Evolutionary conservation across 2,113 vertebrate genomes (phyloP), one percentile per base, ranked within the genome.

Genomic region (Nymphicus hollandicus): DNA sequence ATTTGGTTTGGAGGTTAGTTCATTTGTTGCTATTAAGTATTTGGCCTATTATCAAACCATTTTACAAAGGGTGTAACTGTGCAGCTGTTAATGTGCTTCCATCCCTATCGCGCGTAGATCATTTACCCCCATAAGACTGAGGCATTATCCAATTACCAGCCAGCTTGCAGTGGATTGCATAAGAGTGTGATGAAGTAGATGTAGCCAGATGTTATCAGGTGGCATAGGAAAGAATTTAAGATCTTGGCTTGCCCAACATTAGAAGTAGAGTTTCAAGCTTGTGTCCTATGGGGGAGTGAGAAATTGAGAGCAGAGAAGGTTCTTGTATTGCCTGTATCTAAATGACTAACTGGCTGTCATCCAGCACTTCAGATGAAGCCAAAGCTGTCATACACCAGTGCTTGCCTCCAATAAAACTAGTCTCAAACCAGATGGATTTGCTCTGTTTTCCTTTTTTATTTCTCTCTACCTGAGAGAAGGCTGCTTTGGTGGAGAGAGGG

Each of bases 41-140:
- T 96, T 94, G 95, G 95, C 95, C 43, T 90, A n/a, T 90, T 96
- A 90, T 95, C 92, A 96, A 96, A 78, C 86, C 80, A 18, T 96
- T 94, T 90, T 88, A 71, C 72, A 74, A 94, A 96, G 95, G 69
- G 92, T 95, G 90, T 94, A 93, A 96, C 95, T 91, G 95, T 93
- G 72, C 80, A 95, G 81, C 86, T 96, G 14, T 90, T 95, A 90
- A 71, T 71, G 7, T 16, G 52, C 53, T 86, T 68, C 64, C 66
- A 89, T 79, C 88, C 93, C 82, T 94, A 93, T 95, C 93, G 1
- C 33, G 3, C 39, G 4, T 6, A 8, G 24, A 86, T 94, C 86
- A n/a, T 39, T 92, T 86, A 78, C 86, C 88, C 89, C 95, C 85
- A 55, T 84, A 39, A 94, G 88, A 84, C 81, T 55, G 77, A 71